phyloP scores from a whole-genome alignment of 2,797 vertebrate species.

The Triplophysa bombifrons region DNA sequence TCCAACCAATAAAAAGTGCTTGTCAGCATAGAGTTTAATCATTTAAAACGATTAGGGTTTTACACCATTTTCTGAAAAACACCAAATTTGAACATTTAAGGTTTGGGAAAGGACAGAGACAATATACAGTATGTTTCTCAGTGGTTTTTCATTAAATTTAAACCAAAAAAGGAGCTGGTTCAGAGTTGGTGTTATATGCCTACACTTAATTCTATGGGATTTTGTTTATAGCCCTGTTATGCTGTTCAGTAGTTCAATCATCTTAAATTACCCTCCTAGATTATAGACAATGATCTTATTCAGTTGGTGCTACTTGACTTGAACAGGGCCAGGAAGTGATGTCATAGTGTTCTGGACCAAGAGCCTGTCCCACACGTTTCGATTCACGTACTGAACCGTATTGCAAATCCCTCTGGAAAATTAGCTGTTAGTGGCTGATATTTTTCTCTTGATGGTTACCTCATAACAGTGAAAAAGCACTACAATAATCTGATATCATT shows the following conservation, averaged over 20 bases:
- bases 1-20: no score
- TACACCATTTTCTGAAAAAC: no score
- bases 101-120: no score
- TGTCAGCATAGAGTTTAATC: no score
- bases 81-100: no score
- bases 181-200: no score
- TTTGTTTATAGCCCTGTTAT: no score
- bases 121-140: no score
- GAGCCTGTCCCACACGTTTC: slow-evolving; percentile 4
- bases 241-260: neutral
- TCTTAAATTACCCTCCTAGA: slow-evolving; percentile 12
- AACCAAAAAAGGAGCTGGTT: no score
- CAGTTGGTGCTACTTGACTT: neutral
- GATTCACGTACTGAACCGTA: slow-evolving; percentile 7
- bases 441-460: slow-evolving; percentile 10
- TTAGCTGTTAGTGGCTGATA: neutral
- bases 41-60: no score
- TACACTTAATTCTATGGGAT: neutral
- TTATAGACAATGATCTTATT: neutral
- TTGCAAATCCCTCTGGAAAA: neutral
- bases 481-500: slow-evolving; percentile 47
- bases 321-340: slow-evolving; percentile 24
- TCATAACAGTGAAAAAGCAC: neutral
- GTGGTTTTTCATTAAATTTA: no score
- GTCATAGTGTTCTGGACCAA: slow-evolving; percentile 5